Percentiles rank a stretch among this genome's conserved stretches.
Evolutionary conservation across 1,140 invertebrate genomes (phyloP).

Genomic region (Lordiphosa mommai): DNA sequence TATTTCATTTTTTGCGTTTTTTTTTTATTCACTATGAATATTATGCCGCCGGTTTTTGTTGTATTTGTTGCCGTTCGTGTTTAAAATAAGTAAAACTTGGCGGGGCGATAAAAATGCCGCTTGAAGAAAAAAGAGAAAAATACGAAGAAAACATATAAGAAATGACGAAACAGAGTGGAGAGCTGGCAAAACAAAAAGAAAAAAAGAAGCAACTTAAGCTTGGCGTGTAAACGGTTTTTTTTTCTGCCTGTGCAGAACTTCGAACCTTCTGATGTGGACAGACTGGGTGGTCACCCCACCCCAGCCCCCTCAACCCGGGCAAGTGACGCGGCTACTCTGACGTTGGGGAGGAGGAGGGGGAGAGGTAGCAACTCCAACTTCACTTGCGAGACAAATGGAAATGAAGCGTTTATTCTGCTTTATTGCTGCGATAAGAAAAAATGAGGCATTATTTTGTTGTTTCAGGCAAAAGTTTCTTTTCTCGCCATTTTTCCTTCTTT

Average conservation of each 20-base stretch:
- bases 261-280: constrained; percentile 54
- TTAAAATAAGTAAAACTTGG: constrained; percentile 72
- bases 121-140: constrained; percentile 44
- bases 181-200: constrained; percentile 31
- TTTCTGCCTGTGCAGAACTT: constrained; percentile 13
- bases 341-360: constrained; percentile 44
- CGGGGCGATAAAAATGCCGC: constrained; percentile 67
- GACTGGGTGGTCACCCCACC: constrained; percentile 49
- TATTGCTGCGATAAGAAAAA: constrained; percentile 79
- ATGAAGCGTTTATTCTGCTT: constrained; percentile 79
- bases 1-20: constrained; percentile 21
- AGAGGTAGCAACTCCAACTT: constrained; percentile 24
- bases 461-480: constrained; percentile 6
- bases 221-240: constrained; percentile 68
- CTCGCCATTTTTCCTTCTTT: neutral
- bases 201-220: constrained; percentile 46
- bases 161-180: constrained; percentile 53
- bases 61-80: constrained; percentile 50
- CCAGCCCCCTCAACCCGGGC: neutral
- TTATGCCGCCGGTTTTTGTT: constrained; percentile 53
- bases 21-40: constrained; percentile 60
- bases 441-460: constrained; percentile 74
- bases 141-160: constrained; percentile 41
- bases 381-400: constrained; percentile 72
- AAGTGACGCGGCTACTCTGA: constrained; percentile 64